A percentile compares a stretch with the other conserved stretches of the same genome.
Evolutionary conservation across 2,113 vertebrate species (phyloP).

Genomic region (Theristicus caerulescens): DNA sequence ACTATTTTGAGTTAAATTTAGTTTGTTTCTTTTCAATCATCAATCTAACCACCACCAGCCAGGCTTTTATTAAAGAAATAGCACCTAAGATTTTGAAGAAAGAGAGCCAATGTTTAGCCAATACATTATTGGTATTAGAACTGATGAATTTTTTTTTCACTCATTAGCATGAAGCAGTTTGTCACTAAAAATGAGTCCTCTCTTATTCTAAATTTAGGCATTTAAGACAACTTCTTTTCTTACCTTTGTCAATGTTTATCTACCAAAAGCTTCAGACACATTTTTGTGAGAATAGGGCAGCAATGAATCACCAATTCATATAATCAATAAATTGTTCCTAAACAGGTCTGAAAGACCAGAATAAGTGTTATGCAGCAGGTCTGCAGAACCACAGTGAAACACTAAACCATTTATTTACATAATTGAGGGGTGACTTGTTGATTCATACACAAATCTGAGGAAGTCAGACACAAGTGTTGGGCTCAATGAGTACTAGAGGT

Average conservation of each 20-base stretch:
- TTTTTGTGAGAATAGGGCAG: not conserved
- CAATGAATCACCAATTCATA: not conserved
- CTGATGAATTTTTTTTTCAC: not conserved
- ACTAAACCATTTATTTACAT: not conserved
- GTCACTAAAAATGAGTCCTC: not conserved
- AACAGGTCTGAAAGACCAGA: not conserved
- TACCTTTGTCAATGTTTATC: not conserved
- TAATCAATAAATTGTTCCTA: not conserved
- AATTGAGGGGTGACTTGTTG: not conserved
- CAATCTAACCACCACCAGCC: not conserved
- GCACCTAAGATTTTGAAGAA: not conserved
- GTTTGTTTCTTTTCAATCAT: not conserved
- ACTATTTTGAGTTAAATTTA: not conserved
- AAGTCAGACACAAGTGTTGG: not conserved
- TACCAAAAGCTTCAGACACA: not conserved
- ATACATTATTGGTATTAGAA: not conserved
- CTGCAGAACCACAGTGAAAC: not conserved
- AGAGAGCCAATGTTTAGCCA: not conserved
- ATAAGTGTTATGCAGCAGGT: not conserved
- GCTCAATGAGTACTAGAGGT: not conserved
- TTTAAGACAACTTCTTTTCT: not conserved
- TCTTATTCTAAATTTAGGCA: not conserved
- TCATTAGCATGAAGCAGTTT: not conserved
- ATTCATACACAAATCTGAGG: not conserved
- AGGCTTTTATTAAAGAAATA: not conserved